These are phyloP conservation scores for Typhlichthys eigenmanni DNA, from an alignment of 2,797 vertebrate species.

Conservation along the genomic window DNA sequence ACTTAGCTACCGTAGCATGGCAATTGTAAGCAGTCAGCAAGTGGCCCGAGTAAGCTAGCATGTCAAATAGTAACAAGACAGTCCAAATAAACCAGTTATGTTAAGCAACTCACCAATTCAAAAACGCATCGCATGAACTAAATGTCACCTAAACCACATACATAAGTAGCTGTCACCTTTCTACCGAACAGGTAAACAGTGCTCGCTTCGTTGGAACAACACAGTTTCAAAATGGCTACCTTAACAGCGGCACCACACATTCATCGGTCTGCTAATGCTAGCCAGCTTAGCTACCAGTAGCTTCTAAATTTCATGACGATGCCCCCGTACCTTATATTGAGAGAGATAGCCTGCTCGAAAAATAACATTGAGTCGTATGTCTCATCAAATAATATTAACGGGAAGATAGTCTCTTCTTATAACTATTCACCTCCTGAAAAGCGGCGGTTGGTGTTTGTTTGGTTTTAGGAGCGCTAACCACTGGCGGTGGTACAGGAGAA, in stretches of 20 bases:
- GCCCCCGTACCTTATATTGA: slow-evolving; percentile 32
- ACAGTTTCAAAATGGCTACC: slow-evolving; percentile 80
- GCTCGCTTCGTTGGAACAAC: slow-evolving; percentile 73
- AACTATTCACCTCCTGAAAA: slow-evolving; percentile 20
- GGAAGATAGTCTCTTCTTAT: slow-evolving; percentile 9
- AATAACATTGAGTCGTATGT: slow-evolving; percentile 7
- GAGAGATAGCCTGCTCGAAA: neutral
- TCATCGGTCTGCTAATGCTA: slow-evolving; percentile 72
- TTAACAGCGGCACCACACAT: slow-evolving; percentile 76
- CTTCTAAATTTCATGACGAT: slow-evolving; percentile 53
- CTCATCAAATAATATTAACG: slow-evolving; percentile 12
- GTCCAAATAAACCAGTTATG: slow-evolving; percentile 1
- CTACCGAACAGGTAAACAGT: slow-evolving; percentile 74
- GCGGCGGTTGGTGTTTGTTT: slow-evolving; percentile 66
- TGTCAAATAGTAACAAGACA: slow-evolving; percentile 32
- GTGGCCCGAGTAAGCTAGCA: slow-evolving; percentile 51
- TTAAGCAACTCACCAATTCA: slow-evolving; percentile 1
- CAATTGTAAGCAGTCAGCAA: slow-evolving; percentile 53
- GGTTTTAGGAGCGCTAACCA: slow-evolving; percentile 69
- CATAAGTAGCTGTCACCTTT: slow-evolving; percentile 45
- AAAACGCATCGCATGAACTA: neutral
- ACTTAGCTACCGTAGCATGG: slow-evolving; percentile 52
- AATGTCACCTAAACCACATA: neutral
- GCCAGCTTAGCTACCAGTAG: slow-evolving; percentile 48
- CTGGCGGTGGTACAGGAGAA: slow-evolving; percentile 68